Percentiles rank a stretch among this genome's conserved stretches.
These are phyloP conservation scores for Apoda limacodes DNA, from an alignment of 2,888 invertebrate genomes.

Conservation along the genomic window DNA sequence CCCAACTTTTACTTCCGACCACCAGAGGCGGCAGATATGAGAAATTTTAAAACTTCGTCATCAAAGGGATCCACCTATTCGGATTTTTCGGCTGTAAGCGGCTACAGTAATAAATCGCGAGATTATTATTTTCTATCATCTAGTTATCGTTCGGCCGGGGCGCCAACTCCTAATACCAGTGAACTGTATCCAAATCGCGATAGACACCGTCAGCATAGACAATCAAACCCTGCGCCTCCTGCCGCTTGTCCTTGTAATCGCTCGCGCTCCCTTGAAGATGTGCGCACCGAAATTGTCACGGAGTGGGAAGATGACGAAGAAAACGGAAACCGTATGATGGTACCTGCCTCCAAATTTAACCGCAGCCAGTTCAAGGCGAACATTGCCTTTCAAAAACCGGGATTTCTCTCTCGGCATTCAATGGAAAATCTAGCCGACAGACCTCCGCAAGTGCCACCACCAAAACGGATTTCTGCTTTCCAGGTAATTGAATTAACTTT, in stretches of 20 bases:
- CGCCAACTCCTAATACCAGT: constrained; percentile 49
- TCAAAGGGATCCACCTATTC: constrained; percentile 60
- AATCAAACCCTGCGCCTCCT: constrained; percentile 36
- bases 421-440: constrained; percentile 77
- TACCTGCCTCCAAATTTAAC: constrained; percentile 60
- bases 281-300: constrained; percentile 74
- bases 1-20: constrained; percentile 63
- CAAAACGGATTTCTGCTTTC: constrained; percentile 64
- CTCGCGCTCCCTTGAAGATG: constrained; percentile 80
- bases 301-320: constrained; percentile 74
- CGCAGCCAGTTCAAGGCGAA: constrained; percentile 46
- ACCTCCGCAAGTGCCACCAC: constrained; percentile 57
- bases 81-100: constrained; percentile 64
- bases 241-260: constrained; percentile 73
- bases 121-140: constrained; percentile 76
- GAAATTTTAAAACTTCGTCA: constrained; percentile 57
- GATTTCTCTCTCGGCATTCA: constrained; percentile 71
- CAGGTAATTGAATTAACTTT: constrained; percentile 63
- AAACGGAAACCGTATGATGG: constrained; percentile 71
- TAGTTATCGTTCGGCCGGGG: constrained; percentile 76
- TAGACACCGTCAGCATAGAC: constrained; percentile 55
- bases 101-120: constrained; percentile 55
- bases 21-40: constrained; percentile 59
- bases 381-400: constrained; percentile 50
- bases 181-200: constrained; percentile 46